These are phyloP conservation scores for Calvadosia cruxmelitensis DNA, from an alignment of 30 jellyfish, hydroid and myxozoan genomes.

Conservation along the genomic window DNA sequence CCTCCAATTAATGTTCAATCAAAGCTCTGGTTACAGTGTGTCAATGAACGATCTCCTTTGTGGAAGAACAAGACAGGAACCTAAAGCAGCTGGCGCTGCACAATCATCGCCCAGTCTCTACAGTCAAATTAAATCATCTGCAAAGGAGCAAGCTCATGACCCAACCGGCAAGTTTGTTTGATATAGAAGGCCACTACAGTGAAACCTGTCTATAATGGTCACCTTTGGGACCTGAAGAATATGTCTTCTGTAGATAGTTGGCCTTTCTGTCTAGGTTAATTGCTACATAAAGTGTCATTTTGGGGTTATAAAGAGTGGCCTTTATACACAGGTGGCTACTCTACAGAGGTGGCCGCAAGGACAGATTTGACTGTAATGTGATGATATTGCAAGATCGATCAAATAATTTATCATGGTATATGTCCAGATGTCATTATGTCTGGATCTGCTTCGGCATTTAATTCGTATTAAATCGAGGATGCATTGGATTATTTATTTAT, in stretches of 20 bases:
- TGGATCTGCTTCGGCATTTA: no score
- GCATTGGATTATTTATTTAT: no score
- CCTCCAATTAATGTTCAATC: not conserved
- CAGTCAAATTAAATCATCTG: not conserved
- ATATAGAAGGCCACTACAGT: no score
- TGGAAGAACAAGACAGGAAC: conserved; percentile 1
- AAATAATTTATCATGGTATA: no score
- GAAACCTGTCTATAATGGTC: not conserved
- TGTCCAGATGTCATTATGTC: no score
- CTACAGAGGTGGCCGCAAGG: not conserved
- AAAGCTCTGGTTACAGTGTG: not conserved
- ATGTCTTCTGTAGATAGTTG: not conserved
- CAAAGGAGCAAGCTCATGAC: not conserved
- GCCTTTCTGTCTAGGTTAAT: not conserved
- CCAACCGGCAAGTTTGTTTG: not conserved
- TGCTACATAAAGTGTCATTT: not conserved
- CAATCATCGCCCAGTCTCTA: not conserved
- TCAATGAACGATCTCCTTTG: conserved; percentile 8
- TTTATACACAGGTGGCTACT: not conserved
- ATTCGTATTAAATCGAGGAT: no score
- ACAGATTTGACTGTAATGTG: not conserved
- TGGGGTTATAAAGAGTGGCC: not conserved
- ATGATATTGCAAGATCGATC: no score
- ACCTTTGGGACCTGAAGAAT: not conserved
- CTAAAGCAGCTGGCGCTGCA: not conserved